phyloP scores from a whole-genome alignment of 2,888 invertebrate genomes.

The Zaprionus lineosus region DNA sequence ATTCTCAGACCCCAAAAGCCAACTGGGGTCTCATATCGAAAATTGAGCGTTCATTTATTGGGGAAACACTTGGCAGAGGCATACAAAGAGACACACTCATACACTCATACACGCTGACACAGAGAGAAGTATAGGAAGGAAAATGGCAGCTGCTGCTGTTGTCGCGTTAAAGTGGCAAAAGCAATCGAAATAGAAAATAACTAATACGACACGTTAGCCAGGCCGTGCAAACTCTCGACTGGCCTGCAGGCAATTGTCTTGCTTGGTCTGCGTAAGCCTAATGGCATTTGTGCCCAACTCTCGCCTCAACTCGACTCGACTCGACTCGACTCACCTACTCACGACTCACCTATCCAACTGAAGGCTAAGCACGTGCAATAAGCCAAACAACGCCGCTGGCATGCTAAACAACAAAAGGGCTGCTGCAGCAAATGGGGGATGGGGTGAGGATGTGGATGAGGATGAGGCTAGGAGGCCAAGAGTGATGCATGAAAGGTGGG shows the following conservation, averaged over 20 bases:
- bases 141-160: constrained; percentile 46
- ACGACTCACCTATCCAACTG: constrained; percentile 25
- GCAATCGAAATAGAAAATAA: constrained; percentile 79
- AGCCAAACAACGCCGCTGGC: constrained; percentile 78
- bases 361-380: constrained; percentile 72
- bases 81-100: neutral
- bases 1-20: no score
- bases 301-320: constrained; percentile 15
- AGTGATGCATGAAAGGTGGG: neutral
- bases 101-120: neutral
- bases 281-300: constrained; percentile 62
- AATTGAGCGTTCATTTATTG: constrained; percentile 75
- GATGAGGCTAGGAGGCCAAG: neutral
- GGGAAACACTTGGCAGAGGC: constrained; percentile 64
- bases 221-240: constrained; percentile 54
- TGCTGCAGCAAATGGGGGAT: neutral
- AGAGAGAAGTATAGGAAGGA: neutral
- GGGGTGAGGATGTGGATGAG: neutral
- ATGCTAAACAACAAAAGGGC: constrained; percentile 64
- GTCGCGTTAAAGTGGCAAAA: constrained; percentile 79
- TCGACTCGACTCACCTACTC: constrained; percentile 1
- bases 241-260: constrained; percentile 67
- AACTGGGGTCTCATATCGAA: constrained; percentile 63
- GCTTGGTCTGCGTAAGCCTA: constrained; percentile 66
- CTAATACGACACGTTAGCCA: constrained; percentile 78